Conservation (phyloP, 2,797 vertebrate genomes). For the Ciconia nigra region DNA sequence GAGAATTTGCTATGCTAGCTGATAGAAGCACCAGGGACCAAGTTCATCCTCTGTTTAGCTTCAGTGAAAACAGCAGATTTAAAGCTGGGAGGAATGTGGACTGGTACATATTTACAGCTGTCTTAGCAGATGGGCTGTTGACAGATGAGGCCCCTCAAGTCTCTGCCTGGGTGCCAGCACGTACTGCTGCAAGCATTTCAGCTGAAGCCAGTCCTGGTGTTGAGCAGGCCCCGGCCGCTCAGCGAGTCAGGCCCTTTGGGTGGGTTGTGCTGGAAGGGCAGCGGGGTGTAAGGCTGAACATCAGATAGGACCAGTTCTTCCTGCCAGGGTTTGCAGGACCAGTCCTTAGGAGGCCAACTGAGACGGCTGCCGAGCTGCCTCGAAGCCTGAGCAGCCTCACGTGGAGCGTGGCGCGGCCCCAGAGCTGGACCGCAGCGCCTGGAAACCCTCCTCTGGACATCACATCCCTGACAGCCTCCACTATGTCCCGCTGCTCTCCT, state of each 20-base stretch:
- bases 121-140: conserved; percentile 45
- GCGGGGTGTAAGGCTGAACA: not conserved
- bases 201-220: not conserved
- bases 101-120: conserved; percentile 28
- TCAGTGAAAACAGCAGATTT: conserved; percentile 26
- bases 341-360: not conserved
- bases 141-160: conserved; percentile 27
- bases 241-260: not conserved
- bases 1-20: not conserved
- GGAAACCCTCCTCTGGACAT: not conserved
- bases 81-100: conserved; percentile 13
- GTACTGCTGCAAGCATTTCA: not conserved
- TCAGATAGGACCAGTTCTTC: not conserved
- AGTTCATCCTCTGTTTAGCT: not conserved
- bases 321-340: not conserved
- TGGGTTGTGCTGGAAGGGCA: not conserved
- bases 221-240: not conserved
- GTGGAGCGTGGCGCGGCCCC: not conserved
- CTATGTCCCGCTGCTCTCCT: not conserved
- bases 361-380: not conserved
- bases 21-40: not conserved
- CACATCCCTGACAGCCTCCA: not conserved
- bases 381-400: not conserved
- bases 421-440: not conserved
- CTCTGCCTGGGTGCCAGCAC: not conserved